A percentile compares a stretch with the other conserved stretches of the same genome.
These are phyloP conservation scores for Chloropsis hardwickii DNA, from an alignment of 2,113 vertebrate species.

Conservation along the genomic window DNA sequence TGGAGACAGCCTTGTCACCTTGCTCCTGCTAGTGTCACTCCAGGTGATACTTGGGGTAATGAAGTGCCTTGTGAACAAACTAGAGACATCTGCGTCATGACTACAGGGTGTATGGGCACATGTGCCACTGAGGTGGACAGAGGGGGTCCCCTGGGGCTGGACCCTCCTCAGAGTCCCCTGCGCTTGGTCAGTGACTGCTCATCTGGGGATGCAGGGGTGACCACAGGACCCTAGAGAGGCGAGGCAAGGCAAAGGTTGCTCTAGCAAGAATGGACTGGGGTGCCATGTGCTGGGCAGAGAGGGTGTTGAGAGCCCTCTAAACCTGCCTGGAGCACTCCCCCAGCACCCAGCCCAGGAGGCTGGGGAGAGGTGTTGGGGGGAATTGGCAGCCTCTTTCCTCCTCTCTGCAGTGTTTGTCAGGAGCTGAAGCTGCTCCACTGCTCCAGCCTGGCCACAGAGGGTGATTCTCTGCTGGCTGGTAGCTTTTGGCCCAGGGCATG, in stretches of 20 bases:
- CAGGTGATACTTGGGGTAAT: neutral
- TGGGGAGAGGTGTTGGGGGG: neutral
- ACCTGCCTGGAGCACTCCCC: accelerated
- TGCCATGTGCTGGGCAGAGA: neutral
- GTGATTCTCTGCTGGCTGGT: neutral
- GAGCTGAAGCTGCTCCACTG: neutral
- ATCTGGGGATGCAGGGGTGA: neutral
- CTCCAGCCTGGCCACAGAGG: neutral
- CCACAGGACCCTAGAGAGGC: accelerated
- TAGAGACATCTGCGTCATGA: accelerated
- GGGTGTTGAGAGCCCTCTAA: neutral
- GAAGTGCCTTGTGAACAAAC: neutral
- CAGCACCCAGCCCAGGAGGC: neutral
- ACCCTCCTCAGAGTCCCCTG: neutral
- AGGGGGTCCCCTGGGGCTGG: neutral
- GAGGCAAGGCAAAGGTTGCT: neutral
- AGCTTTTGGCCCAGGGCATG: neutral
- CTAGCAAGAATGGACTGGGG: neutral
- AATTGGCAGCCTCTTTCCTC: neutral
- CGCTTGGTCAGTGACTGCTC: neutral
- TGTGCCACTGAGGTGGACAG: accelerated
- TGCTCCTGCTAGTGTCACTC: neutral
- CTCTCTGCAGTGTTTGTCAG: neutral
- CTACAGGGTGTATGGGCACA: accelerated
- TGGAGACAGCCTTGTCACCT: neutral